Evolutionary conservation across 2,113 vertebrate species (phyloP).

Genomic region (Gymnogyps californianus): DNA sequence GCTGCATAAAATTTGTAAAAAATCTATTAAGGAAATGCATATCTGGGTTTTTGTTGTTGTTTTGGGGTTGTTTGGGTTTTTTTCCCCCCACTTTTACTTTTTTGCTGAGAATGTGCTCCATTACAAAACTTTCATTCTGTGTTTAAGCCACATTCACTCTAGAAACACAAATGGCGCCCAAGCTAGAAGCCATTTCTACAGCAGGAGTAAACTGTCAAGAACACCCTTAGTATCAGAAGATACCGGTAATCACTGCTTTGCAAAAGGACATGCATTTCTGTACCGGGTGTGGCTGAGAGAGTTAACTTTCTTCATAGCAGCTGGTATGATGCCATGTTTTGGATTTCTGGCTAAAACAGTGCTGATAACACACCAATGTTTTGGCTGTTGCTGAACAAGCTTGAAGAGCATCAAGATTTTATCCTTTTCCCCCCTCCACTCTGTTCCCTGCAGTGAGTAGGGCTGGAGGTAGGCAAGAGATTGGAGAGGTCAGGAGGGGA

Average conservation of each 20-base stretch:
- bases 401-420: background rate
- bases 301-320: background rate
- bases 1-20: background rate
- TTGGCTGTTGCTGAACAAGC: background rate
- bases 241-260: background rate
- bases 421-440: no score
- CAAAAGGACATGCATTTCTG: background rate
- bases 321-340: background rate
- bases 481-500: background rate
- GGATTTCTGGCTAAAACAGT: background rate
- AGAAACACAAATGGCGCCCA: background rate
- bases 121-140: background rate
- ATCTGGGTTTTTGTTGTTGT: background rate
- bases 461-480: background rate
- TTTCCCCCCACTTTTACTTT: background rate
- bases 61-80: background rate
- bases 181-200: background rate
- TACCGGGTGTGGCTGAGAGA: background rate
- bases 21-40: background rate
- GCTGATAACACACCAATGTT: background rate
- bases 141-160: background rate
- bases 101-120: background rate
- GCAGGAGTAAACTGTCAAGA: background rate
- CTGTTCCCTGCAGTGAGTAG: fast-evolving
- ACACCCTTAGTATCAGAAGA: background rate